phyloP scores from a whole-genome alignment of 2,888 invertebrate species.

The Synergus umbraculus region DNA sequence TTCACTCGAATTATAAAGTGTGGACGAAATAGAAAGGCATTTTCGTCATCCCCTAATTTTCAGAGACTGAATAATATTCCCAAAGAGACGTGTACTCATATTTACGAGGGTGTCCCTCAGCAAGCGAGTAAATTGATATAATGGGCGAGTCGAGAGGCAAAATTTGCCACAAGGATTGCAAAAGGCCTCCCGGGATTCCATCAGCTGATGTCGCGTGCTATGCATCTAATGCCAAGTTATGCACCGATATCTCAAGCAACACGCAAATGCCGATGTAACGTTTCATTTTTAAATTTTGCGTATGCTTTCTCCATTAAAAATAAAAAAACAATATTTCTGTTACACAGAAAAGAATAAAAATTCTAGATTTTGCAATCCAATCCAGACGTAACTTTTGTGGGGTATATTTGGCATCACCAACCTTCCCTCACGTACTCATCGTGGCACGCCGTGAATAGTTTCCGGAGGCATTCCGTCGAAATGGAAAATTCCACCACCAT shows the following conservation, averaged over 20 bases:
- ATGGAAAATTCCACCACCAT: constrained; percentile 5
- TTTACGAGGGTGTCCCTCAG: background rate
- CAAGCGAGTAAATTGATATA: constrained; percentile 17
- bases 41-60: background rate
- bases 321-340: background rate
- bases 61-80: background rate
- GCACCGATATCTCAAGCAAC: constrained; percentile 19
- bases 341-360: background rate
- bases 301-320: no score
- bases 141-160: constrained; percentile 13
- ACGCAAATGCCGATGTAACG: constrained; percentile 2
- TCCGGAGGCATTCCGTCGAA: constrained; percentile 8
- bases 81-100: constrained; percentile 10
- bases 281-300: no score
- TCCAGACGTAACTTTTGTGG: background rate
- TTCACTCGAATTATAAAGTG: no score
- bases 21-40: background rate
- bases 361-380: background rate
- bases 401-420: background rate
- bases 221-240: constrained; percentile 1
- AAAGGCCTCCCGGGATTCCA: constrained; percentile 25
- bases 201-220: constrained; percentile 12
- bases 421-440: constrained; percentile 10
- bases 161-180: constrained; percentile 11
- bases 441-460: constrained; percentile 20